These are phyloP conservation scores for Euborellia annulipes DNA, from an alignment of 1,140 invertebrate genomes.

Conservation along the genomic window DNA sequence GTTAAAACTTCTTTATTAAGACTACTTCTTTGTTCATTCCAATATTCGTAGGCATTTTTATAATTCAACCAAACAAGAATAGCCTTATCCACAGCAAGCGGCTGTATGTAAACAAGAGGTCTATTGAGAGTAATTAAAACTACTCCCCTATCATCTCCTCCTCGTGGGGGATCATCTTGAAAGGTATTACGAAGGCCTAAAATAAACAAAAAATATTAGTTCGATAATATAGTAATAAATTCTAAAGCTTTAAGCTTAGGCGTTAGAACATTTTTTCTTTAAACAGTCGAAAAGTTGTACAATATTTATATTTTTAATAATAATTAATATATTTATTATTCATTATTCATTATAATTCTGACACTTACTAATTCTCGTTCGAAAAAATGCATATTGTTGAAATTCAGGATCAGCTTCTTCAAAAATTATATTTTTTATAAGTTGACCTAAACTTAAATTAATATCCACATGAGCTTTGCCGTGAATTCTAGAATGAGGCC, in stretches of 20 bases:
- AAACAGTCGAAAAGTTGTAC: too few relatives aligned
- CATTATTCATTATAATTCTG: not conserved
- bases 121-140: slow-evolving; percentile 80
- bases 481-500: slow-evolving; percentile 63
- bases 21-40: slow-evolving; percentile 86
- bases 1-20: slow-evolving; percentile 73
- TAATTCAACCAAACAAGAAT: slow-evolving; percentile 97
- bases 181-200: slow-evolving; percentile 56
- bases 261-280: too few relatives aligned
- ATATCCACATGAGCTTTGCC: slow-evolving; percentile 86
- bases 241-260: not conserved
- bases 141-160: slow-evolving; percentile 77
- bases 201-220: slow-evolving; percentile 11
- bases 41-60: slow-evolving; percentile 97
- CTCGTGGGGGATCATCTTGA: slow-evolving; percentile 78
- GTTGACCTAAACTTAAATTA: slow-evolving; percentile 85
- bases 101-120: slow-evolving; percentile 88
- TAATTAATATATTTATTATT: too few relatives aligned
- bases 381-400: slow-evolving; percentile 93
- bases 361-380: slow-evolving; percentile 62
- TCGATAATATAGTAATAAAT: not conserved
- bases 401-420: slow-evolving; percentile 94
- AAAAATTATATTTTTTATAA: slow-evolving; percentile 84
- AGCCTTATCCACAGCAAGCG: slow-evolving; percentile 87
- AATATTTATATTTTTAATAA: too few relatives aligned